Percentiles rank a stretch among this genome's conserved stretches.
phyloP scores from a whole-genome alignment of 1,140 invertebrate species.

The Maconellicoccus hirsutus region DNA sequence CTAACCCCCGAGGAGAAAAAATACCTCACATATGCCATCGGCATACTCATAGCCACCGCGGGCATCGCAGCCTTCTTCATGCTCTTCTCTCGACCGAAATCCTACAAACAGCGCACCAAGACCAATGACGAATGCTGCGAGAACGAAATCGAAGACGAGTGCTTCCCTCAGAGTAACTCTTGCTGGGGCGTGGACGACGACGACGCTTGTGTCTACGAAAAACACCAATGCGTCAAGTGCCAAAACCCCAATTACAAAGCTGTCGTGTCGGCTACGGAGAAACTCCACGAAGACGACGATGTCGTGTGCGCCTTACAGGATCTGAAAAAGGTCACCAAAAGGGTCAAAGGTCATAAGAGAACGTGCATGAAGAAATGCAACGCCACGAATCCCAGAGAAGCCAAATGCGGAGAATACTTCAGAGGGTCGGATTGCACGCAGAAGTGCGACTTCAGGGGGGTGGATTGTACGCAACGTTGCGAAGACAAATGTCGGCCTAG shows the following conservation, averaged over 20 bases:
- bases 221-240: slow-evolving; percentile 6
- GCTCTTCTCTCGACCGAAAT: not conserved
- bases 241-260: slow-evolving; percentile 9
- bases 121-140: not conserved
- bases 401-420: too few species aligned
- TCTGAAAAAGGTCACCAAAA: not conserved
- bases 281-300: not conserved
- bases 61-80: not conserved
- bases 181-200: not conserved
- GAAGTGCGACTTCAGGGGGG: too few species aligned
- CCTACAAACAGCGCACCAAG: not conserved
- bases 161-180: not conserved
- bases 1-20: not conserved
- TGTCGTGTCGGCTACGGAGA: not conserved
- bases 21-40: not conserved
- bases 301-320: not conserved
- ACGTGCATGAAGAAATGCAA: not conserved
- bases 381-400: not conserved
- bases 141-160: not conserved
- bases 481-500: too few species aligned
- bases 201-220: slow-evolving; percentile 1
- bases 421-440: too few species aligned
- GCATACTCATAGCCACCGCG: not conserved
- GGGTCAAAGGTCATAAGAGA: not conserved
- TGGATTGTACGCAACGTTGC: too few species aligned